Evolutionary conservation across 1,140 invertebrate genomes (phyloP), one percentile per base, ranked within the genome.

Genomic region (Drosophila truncata): DNA sequence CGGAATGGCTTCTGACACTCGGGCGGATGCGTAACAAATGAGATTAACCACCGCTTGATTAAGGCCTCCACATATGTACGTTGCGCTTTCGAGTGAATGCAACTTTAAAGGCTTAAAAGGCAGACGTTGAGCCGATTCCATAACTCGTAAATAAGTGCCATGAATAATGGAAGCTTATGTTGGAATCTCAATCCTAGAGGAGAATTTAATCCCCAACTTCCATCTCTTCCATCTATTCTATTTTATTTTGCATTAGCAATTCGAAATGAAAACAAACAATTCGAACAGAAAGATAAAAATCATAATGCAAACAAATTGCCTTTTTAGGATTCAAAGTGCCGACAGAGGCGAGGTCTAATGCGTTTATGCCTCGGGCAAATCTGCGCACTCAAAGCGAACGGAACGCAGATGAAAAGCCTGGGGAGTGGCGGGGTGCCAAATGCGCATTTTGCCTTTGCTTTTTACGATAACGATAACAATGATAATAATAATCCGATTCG

Each of bases 291-390:
- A 49, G 61, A 85, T 78, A 67, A 73, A 70, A 84, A 84, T 81
- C 80, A 81, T 72, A 72, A 72, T 72, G 67, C 52, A 85, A 85
- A 59, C 63, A 78, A 85, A 85, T 85, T 85, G 63, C 78, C 82
- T 74, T 85, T 74, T 85, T 85, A 78, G 82, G 64, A 85, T 85
- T 85, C 82, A 85, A 85, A 85, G 70, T 67, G 54, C 55, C 61
- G 33, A 37, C 60, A 62, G 49, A 50, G 46, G 41, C 20, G 41
- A 37, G 20, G 72, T 61, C 59, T 85, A 85, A 84, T 84, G 78
- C 57, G 67, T 66, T 85, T 61, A 80, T 85, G 82, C 77, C 82
- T 73, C 29, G 39, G 47, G 73, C 46, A 20, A 66, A 76, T 76
- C 73, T 65, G 59, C 61, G 71, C 52, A 47, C 25, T 42, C 44